phyloP scores from a whole-genome alignment of 2,113 vertebrate species.

The Chaetodon auriga region DNA sequence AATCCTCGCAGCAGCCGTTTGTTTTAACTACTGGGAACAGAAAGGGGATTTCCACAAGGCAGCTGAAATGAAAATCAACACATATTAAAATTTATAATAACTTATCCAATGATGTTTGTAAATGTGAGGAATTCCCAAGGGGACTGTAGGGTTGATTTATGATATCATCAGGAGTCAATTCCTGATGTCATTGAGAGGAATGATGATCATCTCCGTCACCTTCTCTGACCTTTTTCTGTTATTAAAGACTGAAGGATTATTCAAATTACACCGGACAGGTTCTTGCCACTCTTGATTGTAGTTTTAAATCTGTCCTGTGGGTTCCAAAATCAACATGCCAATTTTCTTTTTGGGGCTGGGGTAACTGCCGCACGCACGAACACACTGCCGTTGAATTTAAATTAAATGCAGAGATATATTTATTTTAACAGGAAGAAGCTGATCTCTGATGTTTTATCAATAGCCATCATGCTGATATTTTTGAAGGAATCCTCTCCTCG shows the following conservation, averaged over 20 bases:
- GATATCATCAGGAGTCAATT: too few species aligned
- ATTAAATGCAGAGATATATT: neutral
- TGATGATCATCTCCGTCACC: too few species aligned
- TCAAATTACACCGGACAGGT: neutral
- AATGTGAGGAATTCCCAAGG: too few species aligned
- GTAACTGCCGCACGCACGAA: neutral
- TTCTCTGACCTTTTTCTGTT: too few species aligned
- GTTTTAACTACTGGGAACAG: too few species aligned
- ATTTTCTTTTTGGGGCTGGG: neutral
- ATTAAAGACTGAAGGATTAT: neutral
- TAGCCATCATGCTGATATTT: slow-evolving; percentile 3
- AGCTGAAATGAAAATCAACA: too few species aligned
- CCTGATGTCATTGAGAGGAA: too few species aligned
- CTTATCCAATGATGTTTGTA: too few species aligned
- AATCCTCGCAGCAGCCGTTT: too few species aligned
- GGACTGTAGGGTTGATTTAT: too few species aligned
- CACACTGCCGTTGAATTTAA: neutral
- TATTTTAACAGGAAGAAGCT: neutral
- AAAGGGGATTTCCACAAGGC: too few species aligned
- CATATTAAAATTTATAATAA: too few species aligned
- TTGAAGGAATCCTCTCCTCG: neutral
- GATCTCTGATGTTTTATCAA: slow-evolving; percentile 23
- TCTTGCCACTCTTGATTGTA: neutral
- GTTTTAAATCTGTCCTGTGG: neutral
- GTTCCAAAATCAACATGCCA: neutral